phyloP scores from a whole-genome alignment of 2,888 invertebrate species.

The Caenorhabditis auriculariae region DNA sequence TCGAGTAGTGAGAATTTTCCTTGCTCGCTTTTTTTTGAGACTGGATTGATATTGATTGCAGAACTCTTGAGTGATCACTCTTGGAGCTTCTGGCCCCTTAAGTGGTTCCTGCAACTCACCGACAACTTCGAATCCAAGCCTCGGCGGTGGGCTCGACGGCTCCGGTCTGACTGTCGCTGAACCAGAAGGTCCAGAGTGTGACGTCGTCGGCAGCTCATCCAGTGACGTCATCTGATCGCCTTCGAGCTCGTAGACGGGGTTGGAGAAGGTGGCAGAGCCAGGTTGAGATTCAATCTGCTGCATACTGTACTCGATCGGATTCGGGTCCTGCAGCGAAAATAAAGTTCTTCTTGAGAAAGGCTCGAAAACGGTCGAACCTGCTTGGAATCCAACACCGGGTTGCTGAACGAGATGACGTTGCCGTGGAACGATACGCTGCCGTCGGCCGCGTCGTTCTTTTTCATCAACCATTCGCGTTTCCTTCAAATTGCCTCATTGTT shows the following conservation, averaged over 20 bases:
- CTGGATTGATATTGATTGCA: conserved; percentile 2
- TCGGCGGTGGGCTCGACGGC: conserved; percentile 11
- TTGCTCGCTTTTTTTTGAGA: conserved; percentile 1
- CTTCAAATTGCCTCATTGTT: not conserved
- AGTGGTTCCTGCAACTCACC: conserved; percentile 5
- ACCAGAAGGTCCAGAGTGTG: conserved; percentile 5
- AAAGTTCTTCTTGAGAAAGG: not conserved
- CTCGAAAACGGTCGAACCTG: conserved; percentile 8
- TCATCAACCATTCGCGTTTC: conserved; percentile 43
- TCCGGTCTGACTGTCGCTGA: conserved; percentile 11
- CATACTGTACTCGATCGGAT: conserved; percentile 60
- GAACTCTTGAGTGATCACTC: not conserved
- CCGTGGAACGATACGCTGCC: conserved; percentile 62
- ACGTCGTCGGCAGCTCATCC: conserved; percentile 22
- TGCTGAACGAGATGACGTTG: conserved; percentile 63
- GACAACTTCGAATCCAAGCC: conserved; percentile 14
- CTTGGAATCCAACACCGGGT: conserved; percentile 59
- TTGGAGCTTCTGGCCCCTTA: not conserved
- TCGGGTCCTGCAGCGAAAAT: conserved; percentile 34
- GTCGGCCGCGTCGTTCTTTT: conserved; percentile 59
- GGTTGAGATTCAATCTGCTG: conserved; percentile 39
- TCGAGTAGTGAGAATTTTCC: not conserved
- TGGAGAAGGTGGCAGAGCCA: conserved; percentile 81
- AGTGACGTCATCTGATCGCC: conserved; percentile 28
- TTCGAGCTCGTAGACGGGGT: conserved; percentile 88